Conservation (phyloP, 2,113 vertebrate species). For the Nipponia nippon region DNA sequence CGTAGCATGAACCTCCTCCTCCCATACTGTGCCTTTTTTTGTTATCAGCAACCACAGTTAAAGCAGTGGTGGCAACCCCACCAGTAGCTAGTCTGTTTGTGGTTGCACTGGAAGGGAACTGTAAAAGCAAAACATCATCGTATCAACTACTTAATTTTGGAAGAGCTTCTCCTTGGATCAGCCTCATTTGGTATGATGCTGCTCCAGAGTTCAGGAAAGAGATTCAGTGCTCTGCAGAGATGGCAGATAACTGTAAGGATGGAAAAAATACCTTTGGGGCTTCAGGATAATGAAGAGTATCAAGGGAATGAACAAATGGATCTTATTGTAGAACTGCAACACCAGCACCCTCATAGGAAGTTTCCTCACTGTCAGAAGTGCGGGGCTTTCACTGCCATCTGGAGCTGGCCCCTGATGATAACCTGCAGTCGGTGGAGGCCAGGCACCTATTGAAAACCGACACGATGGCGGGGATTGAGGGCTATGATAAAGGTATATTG, state of each 20-base stretch:
- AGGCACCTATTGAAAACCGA: accelerated
- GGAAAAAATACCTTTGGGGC: not conserved
- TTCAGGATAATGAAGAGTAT: not conserved
- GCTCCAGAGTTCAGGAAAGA: not conserved
- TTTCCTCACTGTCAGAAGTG: not conserved
- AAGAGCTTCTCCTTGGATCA: not conserved
- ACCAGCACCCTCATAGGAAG: accelerated
- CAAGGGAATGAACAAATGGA: not conserved
- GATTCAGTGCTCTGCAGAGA: not conserved
- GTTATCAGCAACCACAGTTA: not conserved
- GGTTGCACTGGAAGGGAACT: not conserved
- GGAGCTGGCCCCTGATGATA: not conserved
- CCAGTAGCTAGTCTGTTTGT: not conserved
- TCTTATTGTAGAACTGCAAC: not conserved
- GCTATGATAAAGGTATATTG: not conserved
- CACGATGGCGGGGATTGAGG: not conserved
- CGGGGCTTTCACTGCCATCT: accelerated
- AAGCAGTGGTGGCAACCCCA: not conserved
- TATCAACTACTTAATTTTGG: not conserved
- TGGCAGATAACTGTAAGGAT: not conserved
- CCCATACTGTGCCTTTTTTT: not conserved
- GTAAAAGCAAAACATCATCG: not conserved
- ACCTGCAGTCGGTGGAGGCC: not conserved
- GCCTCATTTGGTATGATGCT: not conserved
- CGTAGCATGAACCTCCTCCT: not conserved